Percentiles rank a stretch among this genome's conserved stretches.
phyloP scores from a whole-genome alignment of 2,888 invertebrate genomes.

The Ornithoptera alexandrae region DNA sequence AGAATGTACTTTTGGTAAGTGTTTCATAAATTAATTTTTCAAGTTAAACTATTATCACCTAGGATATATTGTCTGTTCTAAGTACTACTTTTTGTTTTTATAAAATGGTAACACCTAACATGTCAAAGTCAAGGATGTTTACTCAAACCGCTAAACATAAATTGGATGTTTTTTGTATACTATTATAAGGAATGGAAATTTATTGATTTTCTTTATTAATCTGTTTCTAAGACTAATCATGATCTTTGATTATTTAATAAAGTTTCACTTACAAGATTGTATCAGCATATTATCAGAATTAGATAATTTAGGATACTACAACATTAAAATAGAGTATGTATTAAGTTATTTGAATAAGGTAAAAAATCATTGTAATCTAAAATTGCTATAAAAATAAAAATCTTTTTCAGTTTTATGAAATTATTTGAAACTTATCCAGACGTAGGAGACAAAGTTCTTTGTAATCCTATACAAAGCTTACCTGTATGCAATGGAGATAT shows the following conservation, averaged over 20 bases:
- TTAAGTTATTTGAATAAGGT: conserved; percentile 7
- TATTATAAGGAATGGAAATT: too few relatives aligned
- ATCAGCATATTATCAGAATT: conserved; percentile 80
- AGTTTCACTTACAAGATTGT: conserved; percentile 82
- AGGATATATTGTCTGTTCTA: too few relatives aligned
- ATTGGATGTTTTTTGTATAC: too few relatives aligned
- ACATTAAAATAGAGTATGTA: conserved; percentile 85
- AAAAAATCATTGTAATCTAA: background rate
- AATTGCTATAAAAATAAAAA: background rate
- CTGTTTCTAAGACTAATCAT: conserved; percentile 38
- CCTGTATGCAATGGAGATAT: conserved; percentile 82
- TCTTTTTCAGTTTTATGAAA: conserved; percentile 82
- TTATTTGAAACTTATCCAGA: conserved; percentile 84
- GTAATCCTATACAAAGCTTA: conserved; percentile 81
- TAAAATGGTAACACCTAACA: too few relatives aligned
- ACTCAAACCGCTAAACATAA: too few relatives aligned
- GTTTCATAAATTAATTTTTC: too few relatives aligned
- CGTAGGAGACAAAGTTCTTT: conserved; percentile 84
- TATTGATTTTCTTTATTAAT: background rate
- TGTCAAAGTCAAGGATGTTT: too few relatives aligned
- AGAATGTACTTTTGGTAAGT: too few relatives aligned
- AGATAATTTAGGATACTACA: conserved; percentile 82
- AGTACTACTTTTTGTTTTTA: too few relatives aligned
- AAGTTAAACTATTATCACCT: too few relatives aligned
- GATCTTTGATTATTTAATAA: conserved; percentile 79